phyloP scores from a whole-genome alignment of 2,113 vertebrate species.

The Poeciliopsis retropinna region DNA sequence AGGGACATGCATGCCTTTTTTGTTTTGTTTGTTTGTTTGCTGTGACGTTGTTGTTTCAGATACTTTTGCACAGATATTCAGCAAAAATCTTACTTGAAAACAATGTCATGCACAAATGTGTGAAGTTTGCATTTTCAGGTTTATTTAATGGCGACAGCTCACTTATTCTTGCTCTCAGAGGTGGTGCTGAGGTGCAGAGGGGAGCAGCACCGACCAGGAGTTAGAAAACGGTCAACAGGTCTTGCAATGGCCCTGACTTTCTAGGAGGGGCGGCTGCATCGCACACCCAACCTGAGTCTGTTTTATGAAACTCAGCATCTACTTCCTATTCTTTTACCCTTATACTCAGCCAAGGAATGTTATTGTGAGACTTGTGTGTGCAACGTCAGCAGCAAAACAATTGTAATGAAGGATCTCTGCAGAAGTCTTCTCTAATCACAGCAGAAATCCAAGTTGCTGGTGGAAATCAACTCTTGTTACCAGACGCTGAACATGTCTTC shows the following conservation, averaged over 20 bases:
- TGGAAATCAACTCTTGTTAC: conserved; percentile 28
- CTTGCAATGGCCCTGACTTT: conserved; percentile 14
- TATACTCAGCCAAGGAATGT: conserved; percentile 67
- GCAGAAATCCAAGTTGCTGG: conserved; percentile 22
- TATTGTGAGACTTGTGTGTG: conserved; percentile 23
- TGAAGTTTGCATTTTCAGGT: conserved; percentile 54
- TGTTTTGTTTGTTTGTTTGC: no score
- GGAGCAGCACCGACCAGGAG: conserved; percentile 27
- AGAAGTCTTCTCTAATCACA: conserved; percentile 36
- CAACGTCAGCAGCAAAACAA: conserved; percentile 22
- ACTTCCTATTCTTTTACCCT: conserved; percentile 26
- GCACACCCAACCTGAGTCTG: conserved; percentile 1
- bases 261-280: conserved; percentile 20
- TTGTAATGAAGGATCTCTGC: conserved; percentile 19
- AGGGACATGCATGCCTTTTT: conserved; percentile 50
- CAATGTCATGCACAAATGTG: conserved; percentile 43
- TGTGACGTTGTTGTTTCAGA: conserved; percentile 54
- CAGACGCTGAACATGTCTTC: conserved; percentile 72
- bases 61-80: conserved; percentile 64
- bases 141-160: conserved; percentile 41
- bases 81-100: conserved; percentile 73
- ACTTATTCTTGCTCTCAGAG: conserved; percentile 18
- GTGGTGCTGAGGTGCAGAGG: conserved; percentile 26
- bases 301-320: conserved; percentile 11
- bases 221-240: conserved; percentile 8